A percentile compares a stretch with the other conserved stretches of the same genome.
phyloP scores from a whole-genome alignment of 2,113 vertebrate species.

The Lanius ludovicianus region DNA sequence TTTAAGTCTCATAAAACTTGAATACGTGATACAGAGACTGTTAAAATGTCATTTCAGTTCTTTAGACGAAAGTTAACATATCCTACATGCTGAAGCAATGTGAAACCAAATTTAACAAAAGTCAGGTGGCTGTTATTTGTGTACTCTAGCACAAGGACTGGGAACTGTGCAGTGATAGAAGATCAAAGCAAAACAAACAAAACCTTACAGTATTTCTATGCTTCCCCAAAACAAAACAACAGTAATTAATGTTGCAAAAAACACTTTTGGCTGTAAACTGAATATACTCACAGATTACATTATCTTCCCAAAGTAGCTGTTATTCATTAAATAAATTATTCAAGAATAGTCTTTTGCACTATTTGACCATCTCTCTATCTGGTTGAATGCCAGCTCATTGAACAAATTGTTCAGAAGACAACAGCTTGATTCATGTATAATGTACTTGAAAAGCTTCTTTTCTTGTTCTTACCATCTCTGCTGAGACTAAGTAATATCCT shows the following conservation, averaged over 20 bases:
- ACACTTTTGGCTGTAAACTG: slow-evolving; percentile 22
- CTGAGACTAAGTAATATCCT: slow-evolving; percentile 19
- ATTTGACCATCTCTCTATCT: slow-evolving; percentile 44
- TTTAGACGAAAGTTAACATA: slow-evolving; percentile 43
- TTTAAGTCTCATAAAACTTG: neutral
- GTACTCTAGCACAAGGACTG: neutral
- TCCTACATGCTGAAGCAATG: slow-evolving; percentile 12
- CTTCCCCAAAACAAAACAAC: slow-evolving; percentile 6
- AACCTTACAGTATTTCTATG: neutral
- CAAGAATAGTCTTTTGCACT: slow-evolving; percentile 20
- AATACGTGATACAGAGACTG: neutral
- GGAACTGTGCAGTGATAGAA: neutral
- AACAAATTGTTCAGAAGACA: slow-evolving; percentile 52
- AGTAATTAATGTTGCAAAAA: slow-evolving; percentile 33
- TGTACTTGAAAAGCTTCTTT: slow-evolving; percentile 39
- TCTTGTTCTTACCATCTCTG: slow-evolving; percentile 13
- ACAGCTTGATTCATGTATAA: slow-evolving; percentile 58
- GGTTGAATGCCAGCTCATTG: slow-evolving; percentile 42
- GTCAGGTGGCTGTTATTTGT: slow-evolving; percentile 2
- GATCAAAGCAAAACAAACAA: slow-evolving; percentile 43
- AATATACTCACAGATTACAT: slow-evolving; percentile 19
- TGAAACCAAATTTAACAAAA: slow-evolving; percentile 34
- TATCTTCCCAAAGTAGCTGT: neutral
- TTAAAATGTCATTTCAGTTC: neutral
- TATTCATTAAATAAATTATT: slow-evolving; percentile 57